These are phyloP conservation scores for Drosophila bunnanda DNA, from an alignment of 2,888 invertebrate genomes.

Conservation along the genomic window DNA sequence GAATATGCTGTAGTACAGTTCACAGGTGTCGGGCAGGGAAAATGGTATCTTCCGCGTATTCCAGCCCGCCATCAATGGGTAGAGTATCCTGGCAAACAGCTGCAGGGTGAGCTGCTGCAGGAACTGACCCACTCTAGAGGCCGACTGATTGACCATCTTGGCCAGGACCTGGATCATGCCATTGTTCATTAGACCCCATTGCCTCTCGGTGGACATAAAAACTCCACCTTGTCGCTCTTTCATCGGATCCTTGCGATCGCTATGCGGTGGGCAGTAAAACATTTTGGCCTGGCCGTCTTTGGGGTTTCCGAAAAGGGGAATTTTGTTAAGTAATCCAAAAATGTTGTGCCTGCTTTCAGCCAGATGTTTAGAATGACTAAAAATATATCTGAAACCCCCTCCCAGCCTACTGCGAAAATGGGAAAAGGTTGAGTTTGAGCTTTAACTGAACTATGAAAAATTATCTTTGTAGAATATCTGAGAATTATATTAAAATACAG, in stretches of 20 bases:
- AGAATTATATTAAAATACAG: too few species aligned
- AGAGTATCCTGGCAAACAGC: slow-evolving; percentile 44
- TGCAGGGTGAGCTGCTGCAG: slow-evolving; percentile 47
- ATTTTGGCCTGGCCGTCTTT: slow-evolving; percentile 27
- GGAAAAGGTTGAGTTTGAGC: neutral
- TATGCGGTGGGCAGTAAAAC: slow-evolving; percentile 12
- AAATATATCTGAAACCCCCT: too few species aligned
- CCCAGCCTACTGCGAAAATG: neutral
- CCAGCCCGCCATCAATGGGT: slow-evolving; percentile 48
- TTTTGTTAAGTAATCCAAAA: neutral
- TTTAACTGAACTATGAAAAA: too few species aligned
- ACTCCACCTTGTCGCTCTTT: slow-evolving; percentile 20
- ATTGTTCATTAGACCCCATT: slow-evolving; percentile 46
- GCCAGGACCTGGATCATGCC: slow-evolving; percentile 26
- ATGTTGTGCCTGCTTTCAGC: neutral
- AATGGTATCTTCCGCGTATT: slow-evolving; percentile 49
- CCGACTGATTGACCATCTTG: slow-evolving; percentile 14
- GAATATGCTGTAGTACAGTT: slow-evolving; percentile 53
- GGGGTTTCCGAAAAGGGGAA: neutral
- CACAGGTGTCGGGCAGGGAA: slow-evolving; percentile 40
- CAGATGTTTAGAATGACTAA: neutral
- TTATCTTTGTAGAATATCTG: too few species aligned
- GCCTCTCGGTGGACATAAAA: slow-evolving; percentile 8
- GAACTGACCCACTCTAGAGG: slow-evolving; percentile 36
- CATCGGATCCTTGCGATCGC: neutral